phyloP scores from a whole-genome alignment of 2,888 invertebrate species.

The Drosophila limbata region DNA sequence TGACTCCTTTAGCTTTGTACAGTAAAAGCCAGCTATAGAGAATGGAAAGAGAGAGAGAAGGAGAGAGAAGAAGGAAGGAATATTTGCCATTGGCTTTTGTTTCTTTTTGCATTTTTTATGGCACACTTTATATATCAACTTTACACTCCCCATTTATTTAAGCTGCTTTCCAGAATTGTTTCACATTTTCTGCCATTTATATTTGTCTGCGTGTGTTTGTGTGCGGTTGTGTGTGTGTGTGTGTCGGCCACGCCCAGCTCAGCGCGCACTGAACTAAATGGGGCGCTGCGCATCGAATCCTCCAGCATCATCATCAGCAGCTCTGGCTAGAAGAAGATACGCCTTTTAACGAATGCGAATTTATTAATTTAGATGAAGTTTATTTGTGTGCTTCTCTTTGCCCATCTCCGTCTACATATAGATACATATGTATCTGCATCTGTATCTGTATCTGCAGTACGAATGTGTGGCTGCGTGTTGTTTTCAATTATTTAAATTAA shows the following conservation, averaged over 20 bases:
- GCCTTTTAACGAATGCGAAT: constrained; percentile 45
- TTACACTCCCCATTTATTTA: constrained; percentile 37
- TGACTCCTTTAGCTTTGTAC: constrained; percentile 3
- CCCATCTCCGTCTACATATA: not conserved
- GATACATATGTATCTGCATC: constrained; percentile 13
- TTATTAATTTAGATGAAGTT: constrained; percentile 52
- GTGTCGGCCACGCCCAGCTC: constrained; percentile 25
- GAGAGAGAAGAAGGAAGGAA: not conserved
- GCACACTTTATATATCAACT: constrained; percentile 37
- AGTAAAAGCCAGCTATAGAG: constrained; percentile 2
- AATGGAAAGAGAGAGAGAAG: not conserved
- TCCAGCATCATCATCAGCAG: not conserved
- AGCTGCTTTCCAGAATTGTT: constrained; percentile 21
- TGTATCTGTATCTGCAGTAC: constrained; percentile 22
- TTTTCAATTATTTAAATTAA: constrained; percentile 56
- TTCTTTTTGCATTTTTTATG: constrained; percentile 24
- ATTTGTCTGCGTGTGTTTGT: constrained; percentile 13
- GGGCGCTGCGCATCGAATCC: constrained; percentile 36
- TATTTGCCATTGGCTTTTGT: constrained; percentile 5
- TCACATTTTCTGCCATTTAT: constrained; percentile 14
- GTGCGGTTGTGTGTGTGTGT: not conserved
- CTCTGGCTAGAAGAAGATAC: constrained; percentile 7
- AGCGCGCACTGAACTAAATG: constrained; percentile 21
- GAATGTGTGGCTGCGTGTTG: constrained; percentile 27
- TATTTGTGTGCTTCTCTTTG: constrained; percentile 21